Evolutionary conservation across 1,140 invertebrate genomes (phyloP), one percentile per base, ranked within the genome.

Genomic region (Pogonognathellus flavescens): DNA sequence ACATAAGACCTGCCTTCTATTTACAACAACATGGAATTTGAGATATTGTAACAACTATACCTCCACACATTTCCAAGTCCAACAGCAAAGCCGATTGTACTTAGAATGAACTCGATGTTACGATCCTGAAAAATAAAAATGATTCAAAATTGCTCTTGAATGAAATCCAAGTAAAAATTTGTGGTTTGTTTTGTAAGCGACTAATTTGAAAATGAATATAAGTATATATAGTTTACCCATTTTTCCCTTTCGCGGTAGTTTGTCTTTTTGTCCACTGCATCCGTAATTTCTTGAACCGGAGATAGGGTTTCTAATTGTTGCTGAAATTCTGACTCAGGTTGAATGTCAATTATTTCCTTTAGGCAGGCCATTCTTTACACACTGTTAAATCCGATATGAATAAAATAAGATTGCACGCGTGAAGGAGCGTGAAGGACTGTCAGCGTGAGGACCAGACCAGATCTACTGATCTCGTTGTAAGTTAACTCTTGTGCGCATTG

Each of bases 41-140:
- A n/a, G n/a, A n/a, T n/a, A n/a, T n/a, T n/a, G n/a, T n/a, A 8
- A 1, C 72, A 57, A 84, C 14, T 60, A 2, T 62, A 55, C 41
- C 25, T 62, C 52, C 81, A 85, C 1, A 87, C 83, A 18, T 86
- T 88, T 25, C 87, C 88, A 13, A 87, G 83, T 13, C 87, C 88
- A 10, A 89, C 86, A 13, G 87, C 88, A 80, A 88, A 89, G 7
- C 85, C 85, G 53, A 89, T 89, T 5, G 88, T 85, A 7, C 86
- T 87, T 10, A 89, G 57, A 52, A 86, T 70, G 62, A 89, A 89
- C 82, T 89, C 88, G 53, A 89, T 84, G 72, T 88, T 88, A 31
- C 86, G 87, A 41, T 87, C 86, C 80, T 59, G 25, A 6, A 20
- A 50, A 50, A 49, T 14, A 14, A 72, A 76, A n/a, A n/a, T n/a